Percentiles rank a stretch among this genome's conserved stretches.
phyloP scores from a whole-genome alignment of 2,888 invertebrate genomes.

The Mesorhabditis spiculigera region DNA sequence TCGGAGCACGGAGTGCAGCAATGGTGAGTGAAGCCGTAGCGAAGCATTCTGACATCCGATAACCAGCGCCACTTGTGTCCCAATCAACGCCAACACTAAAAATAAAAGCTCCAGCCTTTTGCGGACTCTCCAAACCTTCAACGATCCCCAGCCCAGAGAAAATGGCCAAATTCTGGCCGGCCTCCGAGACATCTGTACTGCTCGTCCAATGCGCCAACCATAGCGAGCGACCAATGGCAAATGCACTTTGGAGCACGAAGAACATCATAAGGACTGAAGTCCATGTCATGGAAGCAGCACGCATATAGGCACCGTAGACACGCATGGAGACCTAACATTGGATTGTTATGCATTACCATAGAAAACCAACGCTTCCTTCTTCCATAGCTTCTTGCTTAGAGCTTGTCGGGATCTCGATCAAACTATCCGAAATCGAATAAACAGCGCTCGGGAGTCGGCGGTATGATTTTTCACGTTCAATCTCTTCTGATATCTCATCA shows the following conservation, averaged over 20 bases:
- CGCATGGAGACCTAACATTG: not conserved
- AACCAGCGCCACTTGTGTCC: constrained; percentile 23
- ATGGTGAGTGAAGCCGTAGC: constrained; percentile 34
- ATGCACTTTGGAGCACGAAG: not conserved
- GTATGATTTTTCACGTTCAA: not conserved
- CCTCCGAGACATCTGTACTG: constrained; percentile 8
- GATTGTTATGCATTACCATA: too few species aligned
- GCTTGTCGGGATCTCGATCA: too few species aligned
- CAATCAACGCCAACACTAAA: too few species aligned
- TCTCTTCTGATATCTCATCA: constrained; percentile 6
- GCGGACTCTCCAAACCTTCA: not conserved
- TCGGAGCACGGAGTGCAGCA: constrained; percentile 37
- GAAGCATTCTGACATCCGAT: constrained; percentile 45
- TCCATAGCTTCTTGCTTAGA: too few species aligned
- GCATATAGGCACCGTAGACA: not conserved
- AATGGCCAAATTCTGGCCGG: not conserved
- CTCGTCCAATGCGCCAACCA: constrained; percentile 26
- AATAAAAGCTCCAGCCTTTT: too few species aligned
- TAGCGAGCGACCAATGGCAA: constrained; percentile 15
- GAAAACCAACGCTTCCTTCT: too few species aligned
- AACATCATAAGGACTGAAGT: not conserved
- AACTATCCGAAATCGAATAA: too few species aligned
- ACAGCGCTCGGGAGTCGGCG: constrained; percentile 5
- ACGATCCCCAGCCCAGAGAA: not conserved
- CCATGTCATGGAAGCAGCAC: not conserved